Percentiles rank a stretch among this genome's conserved stretches.
phyloP scores from a whole-genome alignment of 2,888 invertebrate genomes.

The Phrixothrix hirtus region DNA sequence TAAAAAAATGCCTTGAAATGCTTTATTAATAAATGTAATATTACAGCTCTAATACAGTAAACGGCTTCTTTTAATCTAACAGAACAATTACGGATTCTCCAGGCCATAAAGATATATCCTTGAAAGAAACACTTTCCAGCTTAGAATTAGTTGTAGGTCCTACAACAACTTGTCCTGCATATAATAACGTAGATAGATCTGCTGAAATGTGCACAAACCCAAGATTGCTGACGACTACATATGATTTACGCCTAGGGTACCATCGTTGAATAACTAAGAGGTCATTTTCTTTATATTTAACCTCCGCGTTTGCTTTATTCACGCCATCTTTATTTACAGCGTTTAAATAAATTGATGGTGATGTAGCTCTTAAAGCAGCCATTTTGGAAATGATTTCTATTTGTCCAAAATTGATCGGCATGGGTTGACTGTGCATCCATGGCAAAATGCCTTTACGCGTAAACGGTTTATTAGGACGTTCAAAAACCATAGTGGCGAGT shows the following conservation, averaged over 20 bases:
- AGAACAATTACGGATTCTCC: constrained; percentile 67
- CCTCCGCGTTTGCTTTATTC: constrained; percentile 67
- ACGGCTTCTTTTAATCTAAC: constrained; percentile 27
- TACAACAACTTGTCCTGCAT: constrained; percentile 69
- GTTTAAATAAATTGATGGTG: constrained; percentile 75
- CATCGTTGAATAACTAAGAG: constrained; percentile 74
- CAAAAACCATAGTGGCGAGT: constrained; percentile 72
- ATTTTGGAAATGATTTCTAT: constrained; percentile 63
- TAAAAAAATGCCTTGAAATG: no score
- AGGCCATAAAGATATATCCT: constrained; percentile 60
- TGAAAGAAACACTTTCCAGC: constrained; percentile 59
- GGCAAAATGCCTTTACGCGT: constrained; percentile 60
- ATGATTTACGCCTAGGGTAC: constrained; percentile 78
- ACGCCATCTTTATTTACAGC: constrained; percentile 68
- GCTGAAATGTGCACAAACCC: constrained; percentile 64
- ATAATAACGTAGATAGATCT: constrained; percentile 76
- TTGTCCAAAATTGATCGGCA: constrained; percentile 59
- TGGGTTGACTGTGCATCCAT: constrained; percentile 66
- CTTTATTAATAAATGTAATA: no score
- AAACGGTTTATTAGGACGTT: constrained; percentile 53
- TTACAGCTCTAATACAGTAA: no score
- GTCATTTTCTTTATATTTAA: constrained; percentile 67
- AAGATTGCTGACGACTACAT: constrained; percentile 75
- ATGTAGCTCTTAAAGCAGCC: constrained; percentile 62
- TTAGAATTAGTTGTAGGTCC: constrained; percentile 55